Conservation (phyloP, 2,797 vertebrate genomes). For the Natrix natrix region DNA sequence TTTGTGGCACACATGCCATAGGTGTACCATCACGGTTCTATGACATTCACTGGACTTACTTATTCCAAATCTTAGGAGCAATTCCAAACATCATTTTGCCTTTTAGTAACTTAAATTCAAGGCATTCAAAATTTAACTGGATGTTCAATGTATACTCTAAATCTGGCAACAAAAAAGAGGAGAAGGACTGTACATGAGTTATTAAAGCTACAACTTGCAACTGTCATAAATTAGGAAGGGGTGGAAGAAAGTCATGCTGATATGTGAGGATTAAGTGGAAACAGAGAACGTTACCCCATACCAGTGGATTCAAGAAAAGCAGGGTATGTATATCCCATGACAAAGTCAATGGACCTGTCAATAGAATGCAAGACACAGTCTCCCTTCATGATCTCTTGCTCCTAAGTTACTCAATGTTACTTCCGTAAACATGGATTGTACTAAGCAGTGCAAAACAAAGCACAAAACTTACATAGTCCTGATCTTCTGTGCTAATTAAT, state of each 20-base stretch:
- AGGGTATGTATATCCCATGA: not conserved
- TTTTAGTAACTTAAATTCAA: not conserved
- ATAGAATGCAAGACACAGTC: not conserved
- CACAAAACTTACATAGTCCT: not conserved
- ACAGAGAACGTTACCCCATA: not conserved
- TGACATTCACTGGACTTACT: not conserved
- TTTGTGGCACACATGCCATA: too few relatives aligned
- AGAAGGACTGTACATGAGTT: not conserved
- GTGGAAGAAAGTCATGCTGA: not conserved
- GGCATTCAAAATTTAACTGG: not conserved
- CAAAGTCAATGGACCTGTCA: not conserved
- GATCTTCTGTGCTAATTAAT: not conserved
- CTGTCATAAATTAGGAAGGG: not conserved
- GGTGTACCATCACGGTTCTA: too few relatives aligned
- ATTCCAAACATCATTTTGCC: not conserved
- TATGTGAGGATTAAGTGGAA: not conserved
- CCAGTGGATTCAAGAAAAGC: not conserved
- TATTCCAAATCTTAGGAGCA: not conserved
- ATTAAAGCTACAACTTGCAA: not conserved
- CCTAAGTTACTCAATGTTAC: not conserved
- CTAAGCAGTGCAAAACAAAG: not conserved
- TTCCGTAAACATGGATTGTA: not conserved
- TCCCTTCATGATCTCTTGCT: not conserved
- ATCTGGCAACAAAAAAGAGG: not conserved
- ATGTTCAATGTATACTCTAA: not conserved